Evolutionary conservation across 2,797 vertebrate genomes (phyloP), one percentile per base, ranked within the genome.

Genomic region (Spea hammondii): DNA sequence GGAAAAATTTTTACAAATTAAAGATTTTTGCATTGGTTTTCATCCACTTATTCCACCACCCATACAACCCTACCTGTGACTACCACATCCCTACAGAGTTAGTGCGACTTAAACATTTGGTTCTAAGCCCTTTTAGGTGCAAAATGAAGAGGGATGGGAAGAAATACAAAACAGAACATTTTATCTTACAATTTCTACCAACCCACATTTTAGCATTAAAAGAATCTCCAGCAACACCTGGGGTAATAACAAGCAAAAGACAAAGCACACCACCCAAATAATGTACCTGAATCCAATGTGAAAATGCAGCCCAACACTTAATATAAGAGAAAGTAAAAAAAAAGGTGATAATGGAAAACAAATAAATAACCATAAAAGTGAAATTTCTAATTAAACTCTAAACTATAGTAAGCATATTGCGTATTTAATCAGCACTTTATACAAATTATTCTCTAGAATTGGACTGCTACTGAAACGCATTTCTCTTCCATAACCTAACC

Each of bases 351-450:
- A 59, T 72, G 68, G 10, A 80, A 80, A 66, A 50, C 46, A 8
- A 75, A 71, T 76, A 80, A 80, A 80, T 80, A 76, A 71, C 60
- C 53, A 80, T 80, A 80, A 80, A 80, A 66, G 51, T 48, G 67
- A 62, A 80, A 75, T 62, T 80, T 76, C 59, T 80, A 80, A 80
- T 80, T 80, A 80, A 80, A 72, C 67, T 72, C 73, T 62, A 72
- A 71, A 80, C 73, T 76, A 74, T 62, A 57, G 60, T 51, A 65
- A 17, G 67, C 49, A 80, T 76, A 71, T 47, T 54, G 46, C 47
- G 6, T 74, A 67, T 70, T 80, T 80, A 76, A 72, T 80, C 79
- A 76, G 69, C 44, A n/a, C 60, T 69, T 32, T 71, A 55, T 54
- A 57, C 59, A 47, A 14, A 44, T 57, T 76, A 65, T 76, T 65